A percentile compares a stretch with the other conserved stretches of the same genome.
Conservation (phyloP, 2,113 vertebrate genomes). For the Athene cunicularia region DNA sequence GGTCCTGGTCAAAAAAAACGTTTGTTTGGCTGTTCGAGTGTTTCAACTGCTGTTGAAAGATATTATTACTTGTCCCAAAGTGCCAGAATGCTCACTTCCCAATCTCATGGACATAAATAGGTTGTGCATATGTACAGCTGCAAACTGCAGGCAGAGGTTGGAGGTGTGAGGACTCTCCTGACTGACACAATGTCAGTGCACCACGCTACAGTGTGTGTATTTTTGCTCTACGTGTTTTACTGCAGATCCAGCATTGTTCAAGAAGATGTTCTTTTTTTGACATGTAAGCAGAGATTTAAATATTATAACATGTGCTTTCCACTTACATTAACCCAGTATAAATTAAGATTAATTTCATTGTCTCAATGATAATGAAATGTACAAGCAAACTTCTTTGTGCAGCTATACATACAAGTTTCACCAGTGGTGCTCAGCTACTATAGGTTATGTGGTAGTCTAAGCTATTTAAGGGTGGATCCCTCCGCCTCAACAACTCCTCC, state of each 20-base stretch:
- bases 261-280: not conserved
- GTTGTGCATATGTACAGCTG: not conserved
- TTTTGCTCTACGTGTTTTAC: accelerated
- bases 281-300: not conserved
- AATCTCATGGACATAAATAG: not conserved
- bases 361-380: not conserved
- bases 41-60: not conserved
- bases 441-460: not conserved
- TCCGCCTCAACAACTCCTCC: not conserved
- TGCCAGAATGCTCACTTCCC: not conserved
- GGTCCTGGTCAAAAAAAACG: not conserved
- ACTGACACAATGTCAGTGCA: not conserved
- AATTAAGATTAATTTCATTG: not conserved
- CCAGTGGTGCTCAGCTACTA: not conserved
- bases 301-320: not conserved
- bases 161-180: not conserved
- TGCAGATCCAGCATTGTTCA: not conserved
- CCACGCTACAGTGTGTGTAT: not conserved
- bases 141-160: not conserved
- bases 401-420: not conserved
- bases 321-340: not conserved
- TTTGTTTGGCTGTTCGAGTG: too few species aligned
- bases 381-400: not conserved
- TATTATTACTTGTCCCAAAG: not conserved
- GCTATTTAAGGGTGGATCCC: not conserved